Evolutionary conservation across 2,888 invertebrate genomes (phyloP), one percentile per base, ranked within the genome.

Genomic region (Allacma fusca): DNA sequence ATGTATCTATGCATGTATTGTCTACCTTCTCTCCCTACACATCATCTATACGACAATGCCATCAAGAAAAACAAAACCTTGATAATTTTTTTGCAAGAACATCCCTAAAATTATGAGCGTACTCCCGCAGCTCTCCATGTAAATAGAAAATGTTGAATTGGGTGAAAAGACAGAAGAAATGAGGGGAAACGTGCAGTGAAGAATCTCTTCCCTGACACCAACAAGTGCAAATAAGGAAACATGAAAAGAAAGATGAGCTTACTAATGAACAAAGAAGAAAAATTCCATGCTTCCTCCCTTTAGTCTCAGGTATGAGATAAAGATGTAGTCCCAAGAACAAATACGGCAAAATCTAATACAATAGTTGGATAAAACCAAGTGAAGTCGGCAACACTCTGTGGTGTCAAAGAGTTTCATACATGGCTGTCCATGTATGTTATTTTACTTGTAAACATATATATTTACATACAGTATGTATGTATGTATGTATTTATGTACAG

Each of bases 181-280:
- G 23, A 23, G 23, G 62, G 26, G 40, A 43, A 69, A 34, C 13
- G 13, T 65, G 65, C 5, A 67, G 19, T 28, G 28, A 5, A 67
- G 28, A 29, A 67, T 67, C 21, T 19, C 29, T 67, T 67, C 24
- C 13, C 62, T 24, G 2, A 62, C 62, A 62, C 62, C 29, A 69
- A 43, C 71, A 34, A n/a, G 34, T 62, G 73, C 59, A 50, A 29
- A 71, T 43, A 43, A 28, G 71, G 28, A 72, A 28, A 72, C n/a
- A n/a, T 2, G 29, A 59, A 16, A 72, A 73, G 73, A 73, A 59
- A 62, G 73, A 73, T 73, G 73, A 59, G 40, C 19, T 62, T 62
- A 29, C 62, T 73, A 73, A 73, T 73, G 73, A 73, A 73, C 73
- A 73, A 73, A 62, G 73, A 71, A 50, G 2, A n/a, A 5, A 50